phyloP scores from a whole-genome alignment of 1,140 invertebrate genomes.

The Andricus grossulariae region DNA sequence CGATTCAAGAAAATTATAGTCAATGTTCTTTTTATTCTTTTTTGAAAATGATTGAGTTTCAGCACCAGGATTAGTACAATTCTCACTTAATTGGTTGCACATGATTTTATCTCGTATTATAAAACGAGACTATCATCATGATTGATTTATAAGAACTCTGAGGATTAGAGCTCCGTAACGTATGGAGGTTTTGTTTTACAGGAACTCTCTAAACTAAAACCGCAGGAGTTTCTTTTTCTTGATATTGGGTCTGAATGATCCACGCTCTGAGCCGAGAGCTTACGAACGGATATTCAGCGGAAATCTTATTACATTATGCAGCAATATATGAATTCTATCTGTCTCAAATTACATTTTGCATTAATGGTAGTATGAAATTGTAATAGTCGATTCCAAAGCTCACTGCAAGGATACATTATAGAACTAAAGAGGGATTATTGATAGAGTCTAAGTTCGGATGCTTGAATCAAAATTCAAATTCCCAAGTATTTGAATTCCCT shows the following conservation, averaged over 20 bases:
- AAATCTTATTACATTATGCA: constrained; percentile 31
- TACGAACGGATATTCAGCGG: constrained; percentile 29
- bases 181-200: constrained; percentile 44
- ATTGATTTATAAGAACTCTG: constrained; percentile 32
- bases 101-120: too few relatives aligned
- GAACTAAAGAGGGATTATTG: constrained; percentile 11
- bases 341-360: constrained; percentile 26
- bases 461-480: constrained; percentile 6
- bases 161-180: constrained; percentile 36
- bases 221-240: constrained; percentile 45
- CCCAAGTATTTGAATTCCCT: not conserved
- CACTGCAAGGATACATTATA: constrained; percentile 16
- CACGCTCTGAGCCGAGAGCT: constrained; percentile 29
- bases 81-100: too few relatives aligned
- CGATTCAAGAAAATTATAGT: too few relatives aligned
- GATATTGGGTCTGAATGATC: constrained; percentile 26
- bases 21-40: too few relatives aligned
- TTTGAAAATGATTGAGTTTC: too few relatives aligned
- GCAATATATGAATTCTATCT: constrained; percentile 26
- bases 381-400: constrained; percentile 13
- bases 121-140: too few relatives aligned
- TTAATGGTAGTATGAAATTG: constrained; percentile 27
- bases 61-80: too few relatives aligned
- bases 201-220: constrained; percentile 47
- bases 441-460: not conserved